phyloP scores from a whole-genome alignment of 2,797 vertebrate species.

The Eulemur albifrons region DNA sequence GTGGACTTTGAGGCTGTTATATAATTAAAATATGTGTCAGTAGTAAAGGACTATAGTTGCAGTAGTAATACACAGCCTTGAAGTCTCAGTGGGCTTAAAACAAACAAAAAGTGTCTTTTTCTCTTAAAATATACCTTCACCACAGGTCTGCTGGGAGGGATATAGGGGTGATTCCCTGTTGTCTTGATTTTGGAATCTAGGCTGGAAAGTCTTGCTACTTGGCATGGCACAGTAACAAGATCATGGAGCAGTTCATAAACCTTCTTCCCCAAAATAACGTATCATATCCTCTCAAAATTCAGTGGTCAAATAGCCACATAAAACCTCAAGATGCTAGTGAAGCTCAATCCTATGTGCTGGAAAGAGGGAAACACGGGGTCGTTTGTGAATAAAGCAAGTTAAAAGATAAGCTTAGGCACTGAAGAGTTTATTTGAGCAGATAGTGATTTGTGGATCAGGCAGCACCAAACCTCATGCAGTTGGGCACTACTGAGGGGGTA shows the following conservation, averaged over 20 bases:
- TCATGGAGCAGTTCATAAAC: neutral
- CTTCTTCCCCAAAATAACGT: neutral
- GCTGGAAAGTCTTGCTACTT: neutral
- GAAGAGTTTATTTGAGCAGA: neutral
- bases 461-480: neutral
- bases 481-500: neutral
- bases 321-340: neutral
- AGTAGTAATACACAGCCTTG: neutral
- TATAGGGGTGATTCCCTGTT: neutral
- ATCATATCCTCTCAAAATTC: neutral
- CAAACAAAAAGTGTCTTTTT: neutral
- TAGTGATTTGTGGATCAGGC: neutral
- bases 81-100: neutral
- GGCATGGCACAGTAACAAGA: neutral
- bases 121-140: neutral
- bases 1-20: neutral
- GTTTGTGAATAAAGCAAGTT: neutral
- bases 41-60: neutral
- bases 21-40: neutral
- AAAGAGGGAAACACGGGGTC: neutral
- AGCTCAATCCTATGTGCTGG: neutral
- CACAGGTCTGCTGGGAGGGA: fast-evolving
- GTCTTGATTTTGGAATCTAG: neutral
- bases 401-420: neutral
- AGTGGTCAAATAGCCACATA: neutral